Evolutionary conservation across 2,113 vertebrate genomes (phyloP).

Genomic region (Corydoras maculifer): DNA sequence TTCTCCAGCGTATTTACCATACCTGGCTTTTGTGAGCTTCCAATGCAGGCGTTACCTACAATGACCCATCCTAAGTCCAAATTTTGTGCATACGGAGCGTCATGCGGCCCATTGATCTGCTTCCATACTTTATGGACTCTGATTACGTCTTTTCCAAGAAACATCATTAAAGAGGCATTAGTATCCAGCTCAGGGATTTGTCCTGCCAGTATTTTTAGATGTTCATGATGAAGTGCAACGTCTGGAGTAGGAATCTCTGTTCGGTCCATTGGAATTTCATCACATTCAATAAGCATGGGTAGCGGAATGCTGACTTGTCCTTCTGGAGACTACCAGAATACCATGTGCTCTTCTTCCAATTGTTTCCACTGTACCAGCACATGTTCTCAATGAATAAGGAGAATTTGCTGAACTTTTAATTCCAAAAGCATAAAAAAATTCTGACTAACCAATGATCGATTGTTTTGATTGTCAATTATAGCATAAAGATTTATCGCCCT

Average conservation of each 20-base stretch:
- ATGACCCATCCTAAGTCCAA: slow-evolving; percentile 41
- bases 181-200: slow-evolving; percentile 3
- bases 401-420: background rate
- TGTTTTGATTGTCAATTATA: slow-evolving; percentile 28
- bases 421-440: slow-evolving; percentile 25
- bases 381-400: slow-evolving; percentile 28
- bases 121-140: slow-evolving; percentile 34
- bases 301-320: slow-evolving; percentile 14
- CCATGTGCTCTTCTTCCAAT: slow-evolving; percentile 10
- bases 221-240: slow-evolving; percentile 1
- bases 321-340: slow-evolving; percentile 14
- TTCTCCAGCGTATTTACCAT: slow-evolving; percentile 7
- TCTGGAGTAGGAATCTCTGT: slow-evolving; percentile 16
- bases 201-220: slow-evolving; percentile 7
- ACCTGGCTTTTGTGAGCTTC: slow-evolving; percentile 11
- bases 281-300: slow-evolving; percentile 38
- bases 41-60: slow-evolving; percentile 19
- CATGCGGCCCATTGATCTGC: slow-evolving; percentile 25
- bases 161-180: slow-evolving; percentile 16
- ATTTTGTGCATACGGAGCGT: slow-evolving; percentile 28
- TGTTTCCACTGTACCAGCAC: background rate
- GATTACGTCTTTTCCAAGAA: slow-evolving; percentile 24
- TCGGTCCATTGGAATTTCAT: slow-evolving; percentile 32
- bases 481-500: slow-evolving; percentile 19
- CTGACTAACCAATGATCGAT: slow-evolving; percentile 24